phyloP scores from a whole-genome alignment of 2,888 invertebrate species.

The Leptogaster cylindrica region DNA sequence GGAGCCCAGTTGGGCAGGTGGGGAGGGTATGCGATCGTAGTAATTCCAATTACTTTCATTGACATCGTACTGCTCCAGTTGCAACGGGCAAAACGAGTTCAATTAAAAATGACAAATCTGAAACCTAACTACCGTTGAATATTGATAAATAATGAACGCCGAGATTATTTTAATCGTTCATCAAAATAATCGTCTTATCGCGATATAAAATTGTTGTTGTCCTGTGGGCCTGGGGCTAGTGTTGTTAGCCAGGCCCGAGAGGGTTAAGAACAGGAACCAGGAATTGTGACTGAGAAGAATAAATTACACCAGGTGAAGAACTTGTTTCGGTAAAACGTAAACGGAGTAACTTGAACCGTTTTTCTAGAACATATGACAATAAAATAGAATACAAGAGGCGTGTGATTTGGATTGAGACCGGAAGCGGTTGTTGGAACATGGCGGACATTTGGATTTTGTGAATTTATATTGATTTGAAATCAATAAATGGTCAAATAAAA shows the following conservation, averaged over 20 bases:
- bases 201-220: no score
- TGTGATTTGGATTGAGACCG: no score
- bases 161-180: slow-evolving; percentile 24
- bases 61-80: neutral
- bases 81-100: slow-evolving; percentile 17
- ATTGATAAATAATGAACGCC: slow-evolving; percentile 14
- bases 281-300: slow-evolving; percentile 24
- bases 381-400: no score
- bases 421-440: no score
- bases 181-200: no score
- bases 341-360: no score
- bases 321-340: no score
- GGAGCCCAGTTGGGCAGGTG: neutral
- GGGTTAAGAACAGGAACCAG: slow-evolving; percentile 14
- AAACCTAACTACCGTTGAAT: slow-evolving; percentile 3
- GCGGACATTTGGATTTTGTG: no score
- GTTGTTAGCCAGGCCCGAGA: slow-evolving; percentile 1
- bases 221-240: neutral
- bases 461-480: no score
- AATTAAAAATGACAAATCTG: slow-evolving; percentile 25
- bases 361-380: no score
- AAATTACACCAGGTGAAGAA: no score
- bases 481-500: no score
- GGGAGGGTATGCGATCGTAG: neutral
- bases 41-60: slow-evolving; percentile 29